These are phyloP conservation scores for Ormyrus rosae DNA, from an alignment of 2,888 invertebrate genomes.

Conservation along the genomic window DNA sequence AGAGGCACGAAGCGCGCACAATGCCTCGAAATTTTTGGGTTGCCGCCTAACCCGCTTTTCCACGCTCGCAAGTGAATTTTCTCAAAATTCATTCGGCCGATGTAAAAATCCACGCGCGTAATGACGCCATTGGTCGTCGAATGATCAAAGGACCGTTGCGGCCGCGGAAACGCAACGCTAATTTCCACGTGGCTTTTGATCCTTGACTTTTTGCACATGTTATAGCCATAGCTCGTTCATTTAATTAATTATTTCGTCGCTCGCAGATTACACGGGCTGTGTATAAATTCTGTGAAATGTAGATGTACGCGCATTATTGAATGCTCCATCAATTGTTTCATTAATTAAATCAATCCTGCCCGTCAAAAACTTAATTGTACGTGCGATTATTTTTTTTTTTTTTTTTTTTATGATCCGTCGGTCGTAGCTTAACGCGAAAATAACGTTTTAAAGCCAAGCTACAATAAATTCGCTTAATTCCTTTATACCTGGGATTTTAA, in stretches of 20 bases:
- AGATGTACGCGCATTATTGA: neutral
- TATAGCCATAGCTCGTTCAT: neutral
- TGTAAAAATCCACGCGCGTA: too few species aligned
- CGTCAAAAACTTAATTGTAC: neutral
- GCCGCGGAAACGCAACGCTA: neutral
- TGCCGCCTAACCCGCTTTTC: too few species aligned
- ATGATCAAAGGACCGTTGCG: too few species aligned
- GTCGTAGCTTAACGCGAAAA: neutral
- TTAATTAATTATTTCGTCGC: conserved; percentile 11
- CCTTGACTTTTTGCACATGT: neutral
- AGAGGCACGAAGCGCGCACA: neutral
- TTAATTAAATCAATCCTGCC: conserved; percentile 19
- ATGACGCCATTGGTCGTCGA: too few species aligned
- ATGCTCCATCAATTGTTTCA: conserved; percentile 20
- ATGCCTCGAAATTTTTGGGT: neutral
- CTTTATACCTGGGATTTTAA: neutral
- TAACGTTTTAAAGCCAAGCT: neutral
- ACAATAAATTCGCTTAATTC: neutral
- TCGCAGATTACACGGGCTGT: neutral
- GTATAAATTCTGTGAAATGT: neutral
- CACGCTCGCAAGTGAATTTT: neutral
- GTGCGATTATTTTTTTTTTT: too few species aligned
- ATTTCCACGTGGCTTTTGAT: neutral
- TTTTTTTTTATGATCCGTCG: conserved; percentile 2
- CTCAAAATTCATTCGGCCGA: too few species aligned